Base-by-base conservation (phyloP, 2,888 invertebrate genomes). In the Megamerina dolium region DNA sequence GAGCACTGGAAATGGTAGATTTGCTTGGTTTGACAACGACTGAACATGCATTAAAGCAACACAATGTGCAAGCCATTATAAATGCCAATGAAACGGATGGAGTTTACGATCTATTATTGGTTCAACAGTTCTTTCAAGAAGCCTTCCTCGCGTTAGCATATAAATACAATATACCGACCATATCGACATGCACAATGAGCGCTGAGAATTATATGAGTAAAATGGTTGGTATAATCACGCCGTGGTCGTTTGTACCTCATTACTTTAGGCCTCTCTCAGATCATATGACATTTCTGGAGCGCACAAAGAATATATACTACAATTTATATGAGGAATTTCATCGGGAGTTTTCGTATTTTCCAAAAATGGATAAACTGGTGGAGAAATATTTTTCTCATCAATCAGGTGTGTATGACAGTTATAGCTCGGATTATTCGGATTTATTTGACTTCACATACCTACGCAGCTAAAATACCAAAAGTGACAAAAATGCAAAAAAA, bases 231-330 rank as follows among this genome's bases (percentile, higher is more conserved):
- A 63, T 73, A 41, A 72, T 75, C 2, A 60, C 66, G 1, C 73
- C 75, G 2, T 70, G 70, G 55, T 73, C 77, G 0, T 72, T 72
- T 54, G 68, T 75, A 18, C 74, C 77, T 0, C 72, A 75, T 36
- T 62, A 68, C n/a, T 68, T 70, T 41, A 52, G 72, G 37, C 60
- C 65, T 6, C 72, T 61, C 40, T 68, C 74, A 3, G 76, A 77
- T 13, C 58, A 59, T 34, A 75, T 76, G 64, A 75, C 66, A 31
- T 78, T 82, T 48, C 61, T 63, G 54, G 72, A 76, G 52, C 60
- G 82, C 46, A 36, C 78, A 1, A 57, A 69, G 19, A 81, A 79
- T 55, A 63, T 75, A 0, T 67, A 71, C 2, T 54, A 56, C 3
- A 59, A 63, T 2, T 36, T 69, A 3, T 64, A 63, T 29, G 64